Base-by-base conservation (phyloP, 2,797 vertebrate genomes). In the Cossypha dichroa region DNA sequence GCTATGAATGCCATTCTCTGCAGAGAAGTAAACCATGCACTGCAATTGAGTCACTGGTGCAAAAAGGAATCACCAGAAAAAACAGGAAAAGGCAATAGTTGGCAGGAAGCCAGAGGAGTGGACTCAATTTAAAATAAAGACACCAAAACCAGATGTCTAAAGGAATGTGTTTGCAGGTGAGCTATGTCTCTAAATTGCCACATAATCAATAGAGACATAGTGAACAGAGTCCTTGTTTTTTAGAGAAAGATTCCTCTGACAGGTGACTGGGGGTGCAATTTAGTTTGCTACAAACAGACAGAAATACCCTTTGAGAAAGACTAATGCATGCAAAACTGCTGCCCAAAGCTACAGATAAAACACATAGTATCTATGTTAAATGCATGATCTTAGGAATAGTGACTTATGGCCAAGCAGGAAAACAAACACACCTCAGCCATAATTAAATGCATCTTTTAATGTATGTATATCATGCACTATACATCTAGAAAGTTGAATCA, bases 121-220 rank as follows among this genome's bases (percentile, higher is more conserved):
- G 33, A 73, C 58, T 73, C 58, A 69, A 38, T 85, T 87, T 25
- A 28, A 85, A 89, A 96, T 87, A 29, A 93, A 92, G 84, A 93
- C 48, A 85, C 78, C 38, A 95, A 82, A 92, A 28, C n/a, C 58
- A 73, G 49, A 72, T 29, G 28, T 86, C 54, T 84, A 75, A 69
- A 81, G 21, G 7, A 70, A 66, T 34, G 51, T 36, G 6, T 8
- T 12, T 4, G 10, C 31, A 89, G 40, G 36, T 82, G 48, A 94
- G 29, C 28, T 46, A 19, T 59, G 45, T 74, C 34, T 89, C 77
- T 86, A 79, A 88, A 62, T 16, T 93, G 89, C 23, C 59, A 95
- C 45, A 52, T 87, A 93, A 89, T 94, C 96, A 76, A 86, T 90
- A 77, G 38, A 66, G 62, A 87, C 41, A 29, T 18, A 51, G n/a